Conservation (phyloP, 1,140 invertebrate species). For the Ditylenchus dipsaci region DNA sequence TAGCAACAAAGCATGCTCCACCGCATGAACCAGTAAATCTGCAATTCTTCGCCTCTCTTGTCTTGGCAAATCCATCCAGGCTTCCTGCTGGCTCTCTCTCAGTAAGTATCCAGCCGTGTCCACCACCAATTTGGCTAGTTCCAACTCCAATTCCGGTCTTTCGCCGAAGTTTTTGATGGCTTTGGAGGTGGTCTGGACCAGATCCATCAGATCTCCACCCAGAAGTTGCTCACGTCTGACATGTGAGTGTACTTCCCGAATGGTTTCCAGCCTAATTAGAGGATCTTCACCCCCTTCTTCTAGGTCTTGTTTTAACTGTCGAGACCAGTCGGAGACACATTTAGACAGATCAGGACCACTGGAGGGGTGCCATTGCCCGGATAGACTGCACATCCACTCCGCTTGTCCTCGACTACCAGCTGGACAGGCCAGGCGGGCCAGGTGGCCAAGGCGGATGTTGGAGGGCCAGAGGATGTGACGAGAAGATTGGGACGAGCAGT, state of each 20-base stretch:
- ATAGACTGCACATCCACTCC: conserved; percentile 8
- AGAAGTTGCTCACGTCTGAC: neutral
- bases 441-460: neutral
- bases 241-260: conserved; percentile 2
- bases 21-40: neutral
- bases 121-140: neutral
- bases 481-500: no score
- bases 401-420: conserved; percentile 14
- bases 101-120: conserved; percentile 6
- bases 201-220: conserved; percentile 4
- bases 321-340: conserved; percentile 11
- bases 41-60: neutral
- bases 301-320: conserved; percentile 10
- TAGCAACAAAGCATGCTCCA: neutral
- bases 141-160: neutral
- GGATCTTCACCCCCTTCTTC: conserved; percentile 9
- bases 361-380: conserved; percentile 1
- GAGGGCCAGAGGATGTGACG: no score
- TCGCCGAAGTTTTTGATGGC: neutral
- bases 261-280: neutral
- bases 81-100: conserved; percentile 3
- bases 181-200: neutral
- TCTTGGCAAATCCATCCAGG: conserved; percentile 4
- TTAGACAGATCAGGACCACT: conserved; percentile 8
- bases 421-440: conserved; percentile 1